Evolutionary conservation across 2,797 vertebrate species (phyloP).

Genomic region (Limnodromus scolopaceus): DNA sequence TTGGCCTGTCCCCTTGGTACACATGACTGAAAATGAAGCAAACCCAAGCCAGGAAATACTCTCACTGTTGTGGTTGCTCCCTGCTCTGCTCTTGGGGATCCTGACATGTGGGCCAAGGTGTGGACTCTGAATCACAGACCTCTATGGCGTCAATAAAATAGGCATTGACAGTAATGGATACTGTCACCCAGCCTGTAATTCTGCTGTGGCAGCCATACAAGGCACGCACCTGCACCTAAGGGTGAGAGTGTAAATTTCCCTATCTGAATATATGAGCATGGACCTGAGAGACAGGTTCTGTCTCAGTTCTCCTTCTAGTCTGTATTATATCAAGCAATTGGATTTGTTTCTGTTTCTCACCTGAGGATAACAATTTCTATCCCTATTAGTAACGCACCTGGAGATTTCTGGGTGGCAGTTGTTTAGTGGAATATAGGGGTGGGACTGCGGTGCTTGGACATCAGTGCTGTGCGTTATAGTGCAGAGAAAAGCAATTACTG

Average conservation of each 20-base stretch:
- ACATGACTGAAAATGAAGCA: background rate
- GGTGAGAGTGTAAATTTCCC: background rate
- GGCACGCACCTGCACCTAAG: background rate
- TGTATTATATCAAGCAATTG: background rate
- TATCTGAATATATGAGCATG: background rate
- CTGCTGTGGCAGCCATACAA: background rate
- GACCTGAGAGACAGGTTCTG: background rate
- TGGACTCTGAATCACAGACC: background rate
- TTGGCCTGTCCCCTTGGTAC: background rate
- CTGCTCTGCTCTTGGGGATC: background rate
- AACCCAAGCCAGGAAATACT: background rate
- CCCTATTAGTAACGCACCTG: background rate
- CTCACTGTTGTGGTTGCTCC: background rate
- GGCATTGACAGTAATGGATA: background rate
- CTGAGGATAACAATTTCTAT: background rate
- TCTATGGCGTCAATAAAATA: background rate
- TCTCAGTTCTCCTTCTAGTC: background rate
- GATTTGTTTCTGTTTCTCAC: background rate
- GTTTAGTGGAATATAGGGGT: background rate
- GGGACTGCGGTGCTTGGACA: background rate
- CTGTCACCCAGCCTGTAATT: background rate
- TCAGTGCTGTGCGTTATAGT: accelerated
- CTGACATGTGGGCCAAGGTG: background rate
- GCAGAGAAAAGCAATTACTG: background rate
- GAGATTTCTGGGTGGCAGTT: background rate